These are phyloP conservation scores for Silurus lanzhouensis DNA, from an alignment of 2,797 vertebrate species.

Conservation along the genomic window DNA sequence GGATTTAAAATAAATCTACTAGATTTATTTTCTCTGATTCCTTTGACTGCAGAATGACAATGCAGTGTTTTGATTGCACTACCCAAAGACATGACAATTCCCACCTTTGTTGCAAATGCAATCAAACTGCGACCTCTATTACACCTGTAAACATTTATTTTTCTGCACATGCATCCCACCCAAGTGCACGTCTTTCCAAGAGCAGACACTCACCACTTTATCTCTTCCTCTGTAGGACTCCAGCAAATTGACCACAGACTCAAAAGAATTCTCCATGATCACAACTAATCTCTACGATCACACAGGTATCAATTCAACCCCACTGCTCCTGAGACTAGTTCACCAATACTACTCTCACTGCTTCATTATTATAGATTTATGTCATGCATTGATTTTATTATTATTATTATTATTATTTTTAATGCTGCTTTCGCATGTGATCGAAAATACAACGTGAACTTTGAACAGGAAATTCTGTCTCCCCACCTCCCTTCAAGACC, in stretches of 20 bases:
- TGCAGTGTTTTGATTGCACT: not conserved
- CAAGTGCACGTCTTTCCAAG: not conserved
- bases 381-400: too few species aligned
- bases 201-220: constrained; percentile 81
- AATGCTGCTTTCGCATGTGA: not conserved
- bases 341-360: not conserved
- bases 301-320: not conserved
- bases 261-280: constrained; percentile 71
- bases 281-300: not conserved
- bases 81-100: not conserved
- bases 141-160: not conserved
- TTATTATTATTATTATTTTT: not conserved
- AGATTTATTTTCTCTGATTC: not conserved
- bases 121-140: not conserved
- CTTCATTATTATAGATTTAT: not conserved
- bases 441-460: constrained; percentile 56
- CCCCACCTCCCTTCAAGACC: constrained; percentile 44
- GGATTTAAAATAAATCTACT: too few species aligned
- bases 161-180: not conserved
- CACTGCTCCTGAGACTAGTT: not conserved
- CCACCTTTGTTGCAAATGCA: not conserved
- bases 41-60: not conserved
- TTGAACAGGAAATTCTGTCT: constrained; percentile 60
- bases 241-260: constrained; percentile 72
- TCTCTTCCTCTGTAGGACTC: constrained; percentile 91